Evolutionary conservation across 2,888 invertebrate species (phyloP).

Genomic region (Choristoneura rosaceana): DNA sequence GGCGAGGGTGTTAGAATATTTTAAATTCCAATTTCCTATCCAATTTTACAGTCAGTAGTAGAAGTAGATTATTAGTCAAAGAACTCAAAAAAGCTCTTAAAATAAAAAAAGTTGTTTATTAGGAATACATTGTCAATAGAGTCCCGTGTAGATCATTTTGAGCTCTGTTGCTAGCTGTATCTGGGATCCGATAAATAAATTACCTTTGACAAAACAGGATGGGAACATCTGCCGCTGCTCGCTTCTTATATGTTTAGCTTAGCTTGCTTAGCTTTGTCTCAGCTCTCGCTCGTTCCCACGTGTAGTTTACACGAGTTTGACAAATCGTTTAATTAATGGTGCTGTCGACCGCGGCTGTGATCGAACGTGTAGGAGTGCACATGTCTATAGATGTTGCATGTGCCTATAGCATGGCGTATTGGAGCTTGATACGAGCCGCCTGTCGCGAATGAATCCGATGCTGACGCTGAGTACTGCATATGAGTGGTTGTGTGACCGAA

Average conservation of each 20-base stretch:
- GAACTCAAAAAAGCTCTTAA: too few relatives aligned
- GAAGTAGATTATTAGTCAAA: too few relatives aligned
- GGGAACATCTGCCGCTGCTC: slow-evolving; percentile 28
- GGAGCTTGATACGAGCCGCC: slow-evolving; percentile 30
- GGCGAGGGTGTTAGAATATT: slow-evolving; percentile 40
- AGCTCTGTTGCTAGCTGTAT: not conserved
- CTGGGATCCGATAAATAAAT: slow-evolving; percentile 23
- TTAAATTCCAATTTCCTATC: slow-evolving; percentile 47
- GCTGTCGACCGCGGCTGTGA: slow-evolving; percentile 28
- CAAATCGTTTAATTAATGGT: slow-evolving; percentile 40
- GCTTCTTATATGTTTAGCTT: slow-evolving; percentile 15
- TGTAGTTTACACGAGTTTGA: slow-evolving; percentile 41
- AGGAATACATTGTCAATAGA: too few relatives aligned
- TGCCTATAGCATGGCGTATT: slow-evolving; percentile 35
- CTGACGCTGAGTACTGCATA: slow-evolving; percentile 50
- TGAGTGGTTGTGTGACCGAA: slow-evolving; percentile 58
- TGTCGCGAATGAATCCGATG: slow-evolving; percentile 43
- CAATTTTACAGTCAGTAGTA: not conserved
- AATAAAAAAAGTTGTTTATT: too few relatives aligned
- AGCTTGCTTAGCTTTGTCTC: slow-evolving; percentile 18
- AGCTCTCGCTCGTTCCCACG: slow-evolving; percentile 33
- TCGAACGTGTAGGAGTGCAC: slow-evolving; percentile 38
- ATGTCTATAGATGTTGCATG: slow-evolving; percentile 45
- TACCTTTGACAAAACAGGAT: slow-evolving; percentile 20
- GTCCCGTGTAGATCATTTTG: too few relatives aligned